Evolutionary conservation across 2,888 invertebrate species (phyloP), one percentile per base, ranked within the genome.

Genomic region (Nephrotoma guestfalica): DNA sequence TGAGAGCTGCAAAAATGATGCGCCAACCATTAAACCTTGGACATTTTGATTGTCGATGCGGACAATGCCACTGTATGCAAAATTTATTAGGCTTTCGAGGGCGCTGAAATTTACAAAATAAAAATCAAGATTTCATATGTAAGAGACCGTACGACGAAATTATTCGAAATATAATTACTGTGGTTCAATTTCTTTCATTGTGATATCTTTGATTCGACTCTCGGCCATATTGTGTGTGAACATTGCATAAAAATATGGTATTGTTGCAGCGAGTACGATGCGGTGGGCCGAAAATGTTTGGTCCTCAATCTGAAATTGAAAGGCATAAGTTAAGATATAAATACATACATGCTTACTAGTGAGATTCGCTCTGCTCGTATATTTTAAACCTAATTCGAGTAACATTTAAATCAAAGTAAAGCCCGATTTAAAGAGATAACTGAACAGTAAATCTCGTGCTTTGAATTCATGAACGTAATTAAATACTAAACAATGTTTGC

Each of bases 211-310:
- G 89, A 96, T 95, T 88, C 95, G 94, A 88, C 96, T 95, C 91
- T 97, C 97, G 6, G 95, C 94, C 96, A 97, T 96, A 90, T 97
- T 96, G 90, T 95, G 94, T 41, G 96, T 95, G 90, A 97, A 97
- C 97, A 97, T 97, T 11, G 96, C 96, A 91, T 96, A 94, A 89
- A 97, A 97, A 91, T 97, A 97, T 9, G 97, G 97, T 90, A 97
- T 96, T 15, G 96, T 96, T 2, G 96, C 95, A 3, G 97, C 96
- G 87, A 97, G 91, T 15, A 97, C 96, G 88, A 97, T 94, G 88
- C 96, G 93, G 91, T 97, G 97, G 3, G 96, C 96, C 88, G 95
- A 95, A 90, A 96, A 96, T 86, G 94, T 94, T 90, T 94, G 94
- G 88, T 96, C 95, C 87, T 95, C 96, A 51, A 95, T 95, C 96